Conservation (phyloP, 2,113 vertebrate genomes). For the Orthonyx spaldingii region DNA sequence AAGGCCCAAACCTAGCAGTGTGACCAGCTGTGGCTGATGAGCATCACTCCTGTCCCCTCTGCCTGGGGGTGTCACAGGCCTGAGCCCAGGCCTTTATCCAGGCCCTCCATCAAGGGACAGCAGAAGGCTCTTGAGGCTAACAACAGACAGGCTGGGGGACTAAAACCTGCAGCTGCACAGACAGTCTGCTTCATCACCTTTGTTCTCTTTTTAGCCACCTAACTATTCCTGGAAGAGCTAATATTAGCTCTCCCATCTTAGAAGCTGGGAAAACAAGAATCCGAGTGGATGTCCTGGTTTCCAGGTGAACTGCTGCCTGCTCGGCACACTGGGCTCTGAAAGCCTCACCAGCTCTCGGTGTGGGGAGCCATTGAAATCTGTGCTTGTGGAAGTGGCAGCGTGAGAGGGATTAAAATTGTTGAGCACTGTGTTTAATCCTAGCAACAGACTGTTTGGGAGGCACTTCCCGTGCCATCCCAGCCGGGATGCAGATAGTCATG, state of each 20-base stretch:
- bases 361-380: background rate
- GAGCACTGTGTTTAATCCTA: background rate
- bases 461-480: background rate
- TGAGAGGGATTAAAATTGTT: background rate
- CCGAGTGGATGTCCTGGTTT: background rate
- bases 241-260: slow-evolving; percentile 40
- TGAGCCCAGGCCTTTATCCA: background rate
- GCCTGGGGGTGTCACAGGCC: background rate
- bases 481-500: background rate
- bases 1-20: background rate
- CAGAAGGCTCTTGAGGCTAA: background rate
- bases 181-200: slow-evolving; percentile 45
- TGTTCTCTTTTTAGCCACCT: slow-evolving; percentile 54
- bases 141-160: background rate
- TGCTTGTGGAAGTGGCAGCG: background rate
- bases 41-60: background rate
- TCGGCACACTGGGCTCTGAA: background rate
- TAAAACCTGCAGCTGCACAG: slow-evolving; percentile 16
- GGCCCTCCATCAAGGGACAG: background rate
- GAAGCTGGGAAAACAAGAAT: slow-evolving; percentile 38
- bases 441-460: background rate
- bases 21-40: background rate
- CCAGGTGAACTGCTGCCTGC: background rate
- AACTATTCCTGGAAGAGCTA: slow-evolving; percentile 63
- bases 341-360: background rate